Evolutionary conservation across 2,888 invertebrate genomes (phyloP).

Genomic region (Schizaphis graminum): DNA sequence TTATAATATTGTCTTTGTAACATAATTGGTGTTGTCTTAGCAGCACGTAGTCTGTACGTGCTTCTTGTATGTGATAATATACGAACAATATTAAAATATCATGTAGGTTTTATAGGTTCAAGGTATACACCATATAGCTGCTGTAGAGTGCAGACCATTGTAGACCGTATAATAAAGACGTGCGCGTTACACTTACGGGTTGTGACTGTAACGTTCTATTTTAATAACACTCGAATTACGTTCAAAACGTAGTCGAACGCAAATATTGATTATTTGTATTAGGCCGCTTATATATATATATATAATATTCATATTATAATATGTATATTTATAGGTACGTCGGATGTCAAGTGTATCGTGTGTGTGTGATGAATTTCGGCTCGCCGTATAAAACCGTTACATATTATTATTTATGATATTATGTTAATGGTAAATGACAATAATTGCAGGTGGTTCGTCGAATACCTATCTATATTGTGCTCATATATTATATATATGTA

Average conservation of each 20-base stretch:
- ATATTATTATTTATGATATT: not conserved
- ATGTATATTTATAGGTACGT: not conserved
- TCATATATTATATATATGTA: too few relatives aligned
- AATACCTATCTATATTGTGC: not conserved
- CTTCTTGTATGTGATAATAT: not conserved
- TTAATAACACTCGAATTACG: not conserved
- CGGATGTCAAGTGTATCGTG: not conserved
- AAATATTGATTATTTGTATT: not conserved
- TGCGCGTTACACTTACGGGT: not conserved
- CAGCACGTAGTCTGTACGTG: not conserved
- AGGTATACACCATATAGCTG: not conserved
- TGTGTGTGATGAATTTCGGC: not conserved
- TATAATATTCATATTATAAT: too few relatives aligned
- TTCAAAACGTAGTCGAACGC: not conserved
- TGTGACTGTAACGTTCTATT: not conserved
- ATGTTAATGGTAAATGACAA: constrained; percentile 5
- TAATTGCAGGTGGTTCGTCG: not conserved
- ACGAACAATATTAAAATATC: not conserved
- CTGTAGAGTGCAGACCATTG: not conserved
- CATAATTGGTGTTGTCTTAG: not conserved
- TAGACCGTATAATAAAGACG: not conserved
- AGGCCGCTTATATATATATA: not conserved
- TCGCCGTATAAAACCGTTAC: not conserved
- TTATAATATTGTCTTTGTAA: constrained; percentile 10
- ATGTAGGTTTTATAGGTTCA: not conserved